Evolutionary conservation across 2,888 invertebrate species (phyloP).

Genomic region (Drosophila leonis): DNA sequence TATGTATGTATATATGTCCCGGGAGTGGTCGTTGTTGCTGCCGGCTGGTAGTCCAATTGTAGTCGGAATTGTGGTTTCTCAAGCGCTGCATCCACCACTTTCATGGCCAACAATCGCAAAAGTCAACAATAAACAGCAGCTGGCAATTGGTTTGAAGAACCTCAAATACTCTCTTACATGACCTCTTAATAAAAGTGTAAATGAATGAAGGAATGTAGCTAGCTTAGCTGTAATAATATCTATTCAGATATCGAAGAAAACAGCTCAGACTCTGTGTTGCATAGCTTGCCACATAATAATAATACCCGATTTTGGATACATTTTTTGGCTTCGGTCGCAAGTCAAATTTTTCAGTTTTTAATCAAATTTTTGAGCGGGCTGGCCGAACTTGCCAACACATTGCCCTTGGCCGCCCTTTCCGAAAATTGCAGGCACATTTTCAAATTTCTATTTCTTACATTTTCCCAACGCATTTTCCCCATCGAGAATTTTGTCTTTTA

Average conservation of each 20-base stretch:
- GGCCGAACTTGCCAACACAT: slow-evolving; percentile 10
- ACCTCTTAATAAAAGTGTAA: neutral
- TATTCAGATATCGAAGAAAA: neutral
- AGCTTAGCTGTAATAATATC: neutral
- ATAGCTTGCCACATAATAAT: neutral
- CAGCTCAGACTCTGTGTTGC: neutral
- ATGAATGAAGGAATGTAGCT: too few species aligned
- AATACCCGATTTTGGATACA: neutral
- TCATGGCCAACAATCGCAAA: slow-evolving; percentile 63
- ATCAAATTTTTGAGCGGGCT: slow-evolving; percentile 45
- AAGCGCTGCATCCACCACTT: slow-evolving; percentile 55
- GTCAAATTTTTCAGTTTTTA: slow-evolving; percentile 53
- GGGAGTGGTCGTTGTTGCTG: slow-evolving; percentile 20
- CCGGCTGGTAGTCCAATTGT: slow-evolving; percentile 32
- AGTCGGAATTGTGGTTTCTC: slow-evolving; percentile 38
- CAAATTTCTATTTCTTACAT: slow-evolving; percentile 9
- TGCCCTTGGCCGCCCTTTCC: slow-evolving; percentile 5
- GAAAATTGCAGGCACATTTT: slow-evolving; percentile 27
- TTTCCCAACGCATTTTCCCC: slow-evolving; percentile 55
- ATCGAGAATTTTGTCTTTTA: slow-evolving; percentile 42
- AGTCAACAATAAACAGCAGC: slow-evolving; percentile 28
- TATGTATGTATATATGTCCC: neutral
- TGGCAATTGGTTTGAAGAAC: neutral
- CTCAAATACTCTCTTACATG: slow-evolving; percentile 6
- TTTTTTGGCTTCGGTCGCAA: slow-evolving; percentile 29